Evolutionary conservation across 2,888 invertebrate genomes (phyloP), one percentile per base, ranked within the genome.

Genomic region (Ochropleura plecta): DNA sequence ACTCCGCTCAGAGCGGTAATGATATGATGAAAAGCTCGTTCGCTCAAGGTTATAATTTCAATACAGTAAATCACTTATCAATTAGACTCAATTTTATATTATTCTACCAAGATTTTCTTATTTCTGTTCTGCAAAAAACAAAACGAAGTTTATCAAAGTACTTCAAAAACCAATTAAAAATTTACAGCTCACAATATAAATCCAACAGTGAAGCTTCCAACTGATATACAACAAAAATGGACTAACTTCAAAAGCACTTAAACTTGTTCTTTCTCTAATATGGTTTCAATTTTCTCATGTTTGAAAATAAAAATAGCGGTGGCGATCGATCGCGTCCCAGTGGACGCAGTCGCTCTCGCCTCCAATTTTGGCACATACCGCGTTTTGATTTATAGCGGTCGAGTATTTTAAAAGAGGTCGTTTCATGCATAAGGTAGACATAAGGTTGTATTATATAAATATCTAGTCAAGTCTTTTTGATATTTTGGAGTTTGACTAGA

Each of bases 231-330:
- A 70, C 66, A 66, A 73, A 72, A 70, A 67, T 7, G 1, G 0
- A 53, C 42, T 12, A 51, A 78, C 60, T 74, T 78, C 14, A 49
- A 70, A 74, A 78, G 64, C 60, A 70, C 55, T 74, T 44, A 9
- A 73, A 64, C 67, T 70, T 69, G n/a, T 73, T 78, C 40, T 53
- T 68, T 12, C 64, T 55, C 30, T 81, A 81, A 78, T 81, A 78
- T 46, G 59, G 64, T 78, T 79, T 71, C 49, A 71, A 68, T 70
- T 64, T 55, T 69, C 62, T 73, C 59, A 42, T 48, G 66, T 79
- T 70, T 18, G 30, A 42, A 51, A 82, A 66, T 80, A 80, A 73
- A 83, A 83, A 83, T 83, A 78, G 83, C 68, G 0, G 7, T 0
- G 5, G 4, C 53, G 10, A 73, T 82, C 80, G 82, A 82, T 79